These are phyloP conservation scores for Campylomormyrus numenius DNA, from an alignment of 2,113 vertebrate species.

Conservation along the genomic window DNA sequence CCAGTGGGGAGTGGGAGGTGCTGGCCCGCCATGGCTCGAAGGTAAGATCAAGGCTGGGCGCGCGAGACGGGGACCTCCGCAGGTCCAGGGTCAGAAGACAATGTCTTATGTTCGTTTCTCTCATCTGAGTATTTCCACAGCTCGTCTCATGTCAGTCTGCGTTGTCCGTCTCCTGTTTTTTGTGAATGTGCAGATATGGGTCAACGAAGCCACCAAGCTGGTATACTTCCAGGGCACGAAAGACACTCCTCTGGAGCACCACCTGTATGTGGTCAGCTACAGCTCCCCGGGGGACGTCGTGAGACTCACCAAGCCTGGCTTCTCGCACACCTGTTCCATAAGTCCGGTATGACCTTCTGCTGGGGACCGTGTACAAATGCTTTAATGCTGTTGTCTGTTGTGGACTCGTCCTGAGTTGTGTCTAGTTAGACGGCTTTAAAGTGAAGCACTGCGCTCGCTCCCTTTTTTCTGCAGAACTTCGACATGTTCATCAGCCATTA, in stretches of 20 bases:
- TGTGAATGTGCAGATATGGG: slow-evolving; percentile 77
- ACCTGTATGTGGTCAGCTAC: slow-evolving; percentile 89
- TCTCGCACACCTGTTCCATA: slow-evolving; percentile 80
- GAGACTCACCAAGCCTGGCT: slow-evolving; percentile 81
- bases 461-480: slow-evolving; percentile 67
- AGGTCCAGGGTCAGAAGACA: neutral
- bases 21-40: slow-evolving; percentile 87
- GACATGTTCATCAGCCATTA: slow-evolving; percentile 98
- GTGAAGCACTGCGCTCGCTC: neutral
- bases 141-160: neutral
- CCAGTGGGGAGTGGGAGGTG: slow-evolving; percentile 91
- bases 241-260: slow-evolving; percentile 90
- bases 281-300: slow-evolving; percentile 75
- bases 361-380: neutral
- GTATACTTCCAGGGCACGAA: slow-evolving; percentile 92
- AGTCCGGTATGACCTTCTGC: neutral
- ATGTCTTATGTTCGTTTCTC: neutral
- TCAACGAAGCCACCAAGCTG: slow-evolving; percentile 81
- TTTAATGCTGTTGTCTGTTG: neutral
- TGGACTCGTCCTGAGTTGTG: neutral
- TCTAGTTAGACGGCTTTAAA: neutral
- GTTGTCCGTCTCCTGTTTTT: neutral
- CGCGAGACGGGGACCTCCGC: neutral
- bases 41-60: slow-evolving; percentile 51
- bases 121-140: neutral